These are phyloP conservation scores for Mobula birostris DNA, from an alignment of 2,113 vertebrate genomes.

Conservation along the genomic window DNA sequence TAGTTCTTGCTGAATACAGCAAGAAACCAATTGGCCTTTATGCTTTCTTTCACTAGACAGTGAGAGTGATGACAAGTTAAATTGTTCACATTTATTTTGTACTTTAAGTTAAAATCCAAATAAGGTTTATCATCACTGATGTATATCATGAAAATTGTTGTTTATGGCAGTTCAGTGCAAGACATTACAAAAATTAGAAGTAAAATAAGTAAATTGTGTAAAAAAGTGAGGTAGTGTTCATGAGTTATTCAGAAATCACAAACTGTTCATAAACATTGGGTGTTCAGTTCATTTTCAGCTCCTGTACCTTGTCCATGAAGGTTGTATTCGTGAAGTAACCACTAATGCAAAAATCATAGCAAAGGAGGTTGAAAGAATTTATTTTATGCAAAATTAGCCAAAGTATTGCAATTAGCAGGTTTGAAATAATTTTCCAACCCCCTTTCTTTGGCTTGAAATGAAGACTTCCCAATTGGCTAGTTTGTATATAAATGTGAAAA, in stretches of 20 bases:
- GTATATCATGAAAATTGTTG: too few relatives aligned
- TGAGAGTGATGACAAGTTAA: neutral
- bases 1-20: neutral
- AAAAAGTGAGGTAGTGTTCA: too few relatives aligned
- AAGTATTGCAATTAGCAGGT: neutral
- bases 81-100: neutral
- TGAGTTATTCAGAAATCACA: too few relatives aligned
- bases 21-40: neutral
- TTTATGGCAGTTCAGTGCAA: too few relatives aligned
- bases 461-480: neutral
- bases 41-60: neutral
- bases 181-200: too few relatives aligned
- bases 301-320: too few relatives aligned
- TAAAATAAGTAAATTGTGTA: too few relatives aligned
- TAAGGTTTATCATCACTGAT: too few relatives aligned
- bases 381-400: neutral
- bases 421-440: neutral
- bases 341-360: neutral
- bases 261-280: too few relatives aligned
- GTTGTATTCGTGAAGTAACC: neutral
- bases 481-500: neutral
- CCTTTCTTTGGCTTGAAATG: neutral
- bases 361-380: neutral
- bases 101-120: neutral
- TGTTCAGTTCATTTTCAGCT: too few relatives aligned